phyloP scores from a whole-genome alignment of 2,113 vertebrate species.

The Chaetops frenatus region DNA sequence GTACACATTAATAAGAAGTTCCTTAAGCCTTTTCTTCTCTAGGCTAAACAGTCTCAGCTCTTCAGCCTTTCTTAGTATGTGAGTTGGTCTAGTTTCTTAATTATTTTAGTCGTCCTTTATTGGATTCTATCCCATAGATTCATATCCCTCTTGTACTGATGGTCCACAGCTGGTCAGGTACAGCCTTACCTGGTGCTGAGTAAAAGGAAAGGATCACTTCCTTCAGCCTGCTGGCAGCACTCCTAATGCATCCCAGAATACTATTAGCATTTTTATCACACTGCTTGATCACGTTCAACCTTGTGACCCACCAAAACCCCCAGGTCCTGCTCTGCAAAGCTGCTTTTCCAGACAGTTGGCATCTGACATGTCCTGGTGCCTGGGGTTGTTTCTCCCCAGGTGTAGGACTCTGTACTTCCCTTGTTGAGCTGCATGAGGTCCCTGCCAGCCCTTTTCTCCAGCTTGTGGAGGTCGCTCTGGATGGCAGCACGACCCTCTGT shows the following conservation, averaged over 20 bases:
- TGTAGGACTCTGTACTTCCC: not conserved
- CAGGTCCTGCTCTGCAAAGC: not conserved
- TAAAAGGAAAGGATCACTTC: not conserved
- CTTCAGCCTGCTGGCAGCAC: not conserved
- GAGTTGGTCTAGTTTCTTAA: not conserved
- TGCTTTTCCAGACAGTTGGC: not conserved
- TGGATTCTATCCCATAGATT: not conserved
- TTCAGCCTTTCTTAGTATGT: not conserved
- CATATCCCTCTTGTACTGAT: not conserved
- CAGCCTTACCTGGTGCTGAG: not conserved
- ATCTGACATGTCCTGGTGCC: not conserved
- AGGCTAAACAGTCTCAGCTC: not conserved
- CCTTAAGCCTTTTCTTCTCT: not conserved
- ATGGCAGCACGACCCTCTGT: rapidly evolving
- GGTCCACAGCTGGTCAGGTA: not conserved
- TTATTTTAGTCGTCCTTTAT: not conserved
- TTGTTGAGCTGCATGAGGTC: not conserved
- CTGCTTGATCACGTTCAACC: not conserved
- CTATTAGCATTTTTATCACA: not conserved
- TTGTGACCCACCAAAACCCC: not conserved
- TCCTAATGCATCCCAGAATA: not conserved
- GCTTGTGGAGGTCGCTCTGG: not conserved
- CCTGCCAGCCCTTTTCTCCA: not conserved
- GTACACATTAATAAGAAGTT: not conserved
- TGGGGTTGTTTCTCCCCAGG: not conserved